Conservation (phyloP, 2,888 invertebrate species). For the Tridacna gigas region DNA sequence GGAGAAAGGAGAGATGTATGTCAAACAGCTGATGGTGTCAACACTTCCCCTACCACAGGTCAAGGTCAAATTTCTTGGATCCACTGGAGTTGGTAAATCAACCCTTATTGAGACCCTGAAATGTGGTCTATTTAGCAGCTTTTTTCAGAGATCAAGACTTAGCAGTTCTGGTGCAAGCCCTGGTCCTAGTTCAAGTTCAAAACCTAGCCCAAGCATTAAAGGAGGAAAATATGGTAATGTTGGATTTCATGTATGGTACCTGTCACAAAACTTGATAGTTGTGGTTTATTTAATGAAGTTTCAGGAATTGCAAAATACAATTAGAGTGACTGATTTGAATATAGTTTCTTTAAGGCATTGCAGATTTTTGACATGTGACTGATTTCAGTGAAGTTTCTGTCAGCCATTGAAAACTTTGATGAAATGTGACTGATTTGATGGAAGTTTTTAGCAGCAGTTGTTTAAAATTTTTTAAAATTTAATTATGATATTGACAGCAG, state of each 20-base stretch:
- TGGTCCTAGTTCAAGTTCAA: constrained; percentile 1
- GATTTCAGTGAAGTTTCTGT: too few species aligned
- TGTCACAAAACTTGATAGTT: too few species aligned
- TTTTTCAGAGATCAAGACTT: constrained; percentile 86
- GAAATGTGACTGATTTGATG: too few species aligned
- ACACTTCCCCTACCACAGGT: constrained; percentile 86
- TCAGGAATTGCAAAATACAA: too few species aligned
- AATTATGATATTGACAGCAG: too few species aligned
- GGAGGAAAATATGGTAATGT: constrained; percentile 22
- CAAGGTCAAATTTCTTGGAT: constrained; percentile 90
- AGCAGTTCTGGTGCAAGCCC: constrained; percentile 57
- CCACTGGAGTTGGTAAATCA: constrained; percentile 91
- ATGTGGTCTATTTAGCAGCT: constrained; percentile 89
- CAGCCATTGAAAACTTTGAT: too few species aligned
- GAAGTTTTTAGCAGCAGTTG: too few species aligned
- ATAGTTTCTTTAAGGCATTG: too few species aligned
- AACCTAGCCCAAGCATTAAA: neutral
- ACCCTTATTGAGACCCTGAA: constrained; percentile 89
- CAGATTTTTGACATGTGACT: too few species aligned
- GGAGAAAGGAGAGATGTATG: constrained; percentile 86
- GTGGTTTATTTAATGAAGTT: too few species aligned
- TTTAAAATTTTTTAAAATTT: too few species aligned
- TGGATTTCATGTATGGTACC: too few species aligned
- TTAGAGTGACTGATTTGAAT: neutral
- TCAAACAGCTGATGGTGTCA: constrained; percentile 88